Base-by-base conservation (phyloP, 1,140 invertebrate species). In the Notospermus geniculatus region DNA sequence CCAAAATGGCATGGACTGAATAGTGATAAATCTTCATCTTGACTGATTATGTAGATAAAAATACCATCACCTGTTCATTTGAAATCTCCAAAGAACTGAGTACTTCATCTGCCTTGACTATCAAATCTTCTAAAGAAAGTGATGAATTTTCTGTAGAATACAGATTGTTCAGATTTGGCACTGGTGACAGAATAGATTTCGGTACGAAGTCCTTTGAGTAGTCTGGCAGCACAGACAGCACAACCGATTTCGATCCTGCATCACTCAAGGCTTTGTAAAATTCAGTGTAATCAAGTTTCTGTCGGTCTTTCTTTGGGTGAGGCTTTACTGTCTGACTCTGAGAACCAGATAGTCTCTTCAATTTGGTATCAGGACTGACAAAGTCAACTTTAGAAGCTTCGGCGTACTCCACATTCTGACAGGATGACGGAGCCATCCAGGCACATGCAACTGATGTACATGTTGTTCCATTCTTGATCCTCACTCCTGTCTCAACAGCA, bases 401-500 rank as follows among this genome's bases (percentile, higher is more conserved):
- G 13, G 23, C 9, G 23, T 53, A 17, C 13, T 53, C 15, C 11
- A 53, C 15, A 53, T 15, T 25, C 53, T 50, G 0, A 70, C 19
- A 22, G 22, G 5, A 15, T 28, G 17, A 13, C n/a, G 65, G 67
- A 2, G 67, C 27, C 46, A 65, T 45, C 65, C 69, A 68, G 41
- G 66, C 66, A 13, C 68, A 61, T 23, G 54, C 45, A 46, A 65
- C 58, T 29, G 67, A 28, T 28, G 71, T 71, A 0, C 70, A 66
- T 19, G 67, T n/a, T 28, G 54, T 59, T 1, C n/a, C 22, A 25
- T 62, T 58, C 27, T 57, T 54, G 25, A 69, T 52, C 23, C 54
- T 57, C 1, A 67, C 63, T 11, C 56, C 39, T 36, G 64, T 50
- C 11, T 67, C 62, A 0, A 67, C 28, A 7, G 50, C 23, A 65